Conservation (phyloP, 2,113 vertebrate species). For the Salminus brasiliensis region DNA sequence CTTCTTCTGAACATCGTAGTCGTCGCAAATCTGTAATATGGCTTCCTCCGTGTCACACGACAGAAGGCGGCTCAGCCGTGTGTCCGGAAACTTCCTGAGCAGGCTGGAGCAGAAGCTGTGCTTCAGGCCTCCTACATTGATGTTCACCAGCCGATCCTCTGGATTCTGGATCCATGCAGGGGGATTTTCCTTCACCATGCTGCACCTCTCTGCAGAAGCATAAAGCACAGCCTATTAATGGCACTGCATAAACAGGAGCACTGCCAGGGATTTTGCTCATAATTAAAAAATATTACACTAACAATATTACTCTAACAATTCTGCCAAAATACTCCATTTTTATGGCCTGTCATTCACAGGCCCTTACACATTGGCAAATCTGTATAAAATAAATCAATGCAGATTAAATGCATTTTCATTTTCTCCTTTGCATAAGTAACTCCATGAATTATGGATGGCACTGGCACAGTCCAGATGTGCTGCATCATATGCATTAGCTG, state of each 20-base stretch:
- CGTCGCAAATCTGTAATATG: constrained; percentile 94
- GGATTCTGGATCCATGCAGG: constrained; percentile 76
- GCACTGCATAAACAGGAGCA: not conserved
- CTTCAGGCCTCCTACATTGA: constrained; percentile 93
- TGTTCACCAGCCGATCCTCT: constrained; percentile 84
- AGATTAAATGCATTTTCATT: too few species aligned
- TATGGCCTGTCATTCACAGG: too few species aligned
- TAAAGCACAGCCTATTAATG: not conserved
- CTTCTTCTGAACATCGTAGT: constrained; percentile 88
- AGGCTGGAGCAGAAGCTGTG: constrained; percentile 85
- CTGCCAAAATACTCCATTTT: too few species aligned
- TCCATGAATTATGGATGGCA: not conserved
- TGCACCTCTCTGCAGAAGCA: constrained; percentile 41
- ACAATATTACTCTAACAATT: too few species aligned
- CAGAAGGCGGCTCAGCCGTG: constrained; percentile 90
- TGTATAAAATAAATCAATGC: too few species aligned
- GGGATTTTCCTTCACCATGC: constrained; percentile 85
- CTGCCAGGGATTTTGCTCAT: too few species aligned
- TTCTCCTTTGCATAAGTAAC: not conserved
- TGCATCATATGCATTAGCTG: not conserved
- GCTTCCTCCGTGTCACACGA: constrained; percentile 90
- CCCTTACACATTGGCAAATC: too few species aligned
- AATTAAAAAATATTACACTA: too few species aligned
- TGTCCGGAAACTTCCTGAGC: constrained; percentile 90
- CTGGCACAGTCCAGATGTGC: not conserved